Conservation (phyloP, 1,140 invertebrate species). For the Leptopilina boulardi region DNA sequence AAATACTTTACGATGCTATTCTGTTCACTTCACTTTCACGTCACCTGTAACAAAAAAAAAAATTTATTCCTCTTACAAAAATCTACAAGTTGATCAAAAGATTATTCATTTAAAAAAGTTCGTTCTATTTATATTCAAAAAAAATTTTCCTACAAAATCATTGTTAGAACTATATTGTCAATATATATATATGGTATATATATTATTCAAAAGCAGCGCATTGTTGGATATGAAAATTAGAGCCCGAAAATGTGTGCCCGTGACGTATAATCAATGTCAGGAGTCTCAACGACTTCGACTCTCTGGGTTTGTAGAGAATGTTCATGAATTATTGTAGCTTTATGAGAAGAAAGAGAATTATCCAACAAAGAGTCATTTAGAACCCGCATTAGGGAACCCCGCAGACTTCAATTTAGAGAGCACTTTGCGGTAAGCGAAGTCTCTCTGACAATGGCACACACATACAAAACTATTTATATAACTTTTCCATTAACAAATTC, state of each 20-base stretch:
- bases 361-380: constrained; percentile 33
- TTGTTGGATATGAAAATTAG: constrained; percentile 23
- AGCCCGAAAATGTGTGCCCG: background rate
- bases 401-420: constrained; percentile 32
- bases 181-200: no score
- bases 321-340: constrained; percentile 33
- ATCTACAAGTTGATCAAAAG: no score
- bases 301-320: background rate
- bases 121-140: no score
- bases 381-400: constrained; percentile 27
- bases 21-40: no score
- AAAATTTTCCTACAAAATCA: background rate
- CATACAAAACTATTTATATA: constrained; percentile 21
- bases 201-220: constrained; percentile 6
- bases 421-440: constrained; percentile 29
- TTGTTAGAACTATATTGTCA: background rate
- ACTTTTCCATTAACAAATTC: constrained; percentile 20
- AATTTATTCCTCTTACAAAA: no score
- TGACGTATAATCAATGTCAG: constrained; percentile 25
- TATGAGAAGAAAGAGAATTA: constrained; percentile 33
- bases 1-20: no score
- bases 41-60: no score
- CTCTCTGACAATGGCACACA: constrained; percentile 7
- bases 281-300: background rate
- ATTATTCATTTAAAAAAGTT: no score